Percentiles rank a stretch among this genome's conserved stretches.
Evolutionary conservation across 1,140 invertebrate species (phyloP).

Genomic region (Pseudomyrmex gracilis): DNA sequence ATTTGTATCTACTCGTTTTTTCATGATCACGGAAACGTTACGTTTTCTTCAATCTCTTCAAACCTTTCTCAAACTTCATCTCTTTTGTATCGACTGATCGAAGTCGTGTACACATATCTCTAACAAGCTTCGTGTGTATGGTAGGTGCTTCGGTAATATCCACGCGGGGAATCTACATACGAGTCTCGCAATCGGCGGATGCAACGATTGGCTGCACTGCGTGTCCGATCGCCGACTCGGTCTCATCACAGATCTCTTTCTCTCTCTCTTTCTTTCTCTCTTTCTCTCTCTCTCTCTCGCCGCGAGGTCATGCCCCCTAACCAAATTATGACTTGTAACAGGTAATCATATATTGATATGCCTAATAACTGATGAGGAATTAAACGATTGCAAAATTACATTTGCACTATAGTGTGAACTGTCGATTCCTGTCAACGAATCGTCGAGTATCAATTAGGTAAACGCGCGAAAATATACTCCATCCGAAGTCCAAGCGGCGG

Average conservation of each 20-base stretch:
- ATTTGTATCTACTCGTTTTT: too few relatives aligned
- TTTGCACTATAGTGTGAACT: too few relatives aligned
- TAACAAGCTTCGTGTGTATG: background rate
- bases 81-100: background rate
- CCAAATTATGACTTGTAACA: too few relatives aligned
- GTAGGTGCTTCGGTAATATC: slow-evolving; percentile 7
- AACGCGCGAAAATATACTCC: too few relatives aligned
- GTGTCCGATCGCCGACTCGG: slow-evolving; percentile 56
- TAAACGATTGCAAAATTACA: too few relatives aligned
- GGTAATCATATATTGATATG: too few relatives aligned
- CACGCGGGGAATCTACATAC: slow-evolving; percentile 36
- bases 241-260: slow-evolving; percentile 49
- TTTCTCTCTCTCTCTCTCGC: too few relatives aligned
- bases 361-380: too few relatives aligned
- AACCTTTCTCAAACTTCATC: slow-evolving; percentile 8
- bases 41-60: slow-evolving; percentile 8
- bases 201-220: slow-evolving; percentile 57
- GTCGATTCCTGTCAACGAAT: too few relatives aligned
- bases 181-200: slow-evolving; percentile 59
- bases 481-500: too few relatives aligned
- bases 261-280: background rate
- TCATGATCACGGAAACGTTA: background rate
- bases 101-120: slow-evolving; percentile 15
- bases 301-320: too few relatives aligned
- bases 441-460: too few relatives aligned